phyloP scores from a whole-genome alignment of 2,888 invertebrate genomes.

The Nebria salina region DNA sequence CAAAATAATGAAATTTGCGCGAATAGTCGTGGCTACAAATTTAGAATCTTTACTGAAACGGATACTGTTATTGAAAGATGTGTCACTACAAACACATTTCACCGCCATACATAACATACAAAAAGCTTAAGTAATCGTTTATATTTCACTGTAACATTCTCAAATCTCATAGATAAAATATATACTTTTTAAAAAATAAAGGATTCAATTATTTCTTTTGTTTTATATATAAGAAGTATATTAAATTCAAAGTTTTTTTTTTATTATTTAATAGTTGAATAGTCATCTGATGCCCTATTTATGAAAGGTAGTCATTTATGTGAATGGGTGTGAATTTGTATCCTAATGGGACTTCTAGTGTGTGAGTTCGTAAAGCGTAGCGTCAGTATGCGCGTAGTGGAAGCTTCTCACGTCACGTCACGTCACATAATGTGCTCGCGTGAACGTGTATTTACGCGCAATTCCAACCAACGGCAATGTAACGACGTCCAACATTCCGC shows the following conservation, averaged over 20 bases:
- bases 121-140: too few relatives aligned
- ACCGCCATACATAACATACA: too few relatives aligned
- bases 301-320: too few relatives aligned
- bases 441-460: background rate
- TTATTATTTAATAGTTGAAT: too few relatives aligned
- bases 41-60: background rate
- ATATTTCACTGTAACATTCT: too few relatives aligned
- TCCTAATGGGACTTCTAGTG: constrained; percentile 24
- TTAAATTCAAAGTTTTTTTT: too few relatives aligned
- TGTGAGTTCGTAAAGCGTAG: background rate
- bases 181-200: too few relatives aligned
- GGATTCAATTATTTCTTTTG: too few relatives aligned
- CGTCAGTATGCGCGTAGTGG: background rate
- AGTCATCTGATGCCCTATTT: too few relatives aligned
- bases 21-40: background rate
- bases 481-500: constrained; percentile 28
- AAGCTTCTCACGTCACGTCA: constrained; percentile 34
- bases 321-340: background rate
- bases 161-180: too few relatives aligned
- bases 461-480: background rate
- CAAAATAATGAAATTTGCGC: background rate
- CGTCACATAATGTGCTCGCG: background rate
- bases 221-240: too few relatives aligned
- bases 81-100: background rate
- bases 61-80: background rate